Evolutionary conservation across 2,888 invertebrate genomes (phyloP).

Genomic region (Pandemis cinnamomeana): DNA sequence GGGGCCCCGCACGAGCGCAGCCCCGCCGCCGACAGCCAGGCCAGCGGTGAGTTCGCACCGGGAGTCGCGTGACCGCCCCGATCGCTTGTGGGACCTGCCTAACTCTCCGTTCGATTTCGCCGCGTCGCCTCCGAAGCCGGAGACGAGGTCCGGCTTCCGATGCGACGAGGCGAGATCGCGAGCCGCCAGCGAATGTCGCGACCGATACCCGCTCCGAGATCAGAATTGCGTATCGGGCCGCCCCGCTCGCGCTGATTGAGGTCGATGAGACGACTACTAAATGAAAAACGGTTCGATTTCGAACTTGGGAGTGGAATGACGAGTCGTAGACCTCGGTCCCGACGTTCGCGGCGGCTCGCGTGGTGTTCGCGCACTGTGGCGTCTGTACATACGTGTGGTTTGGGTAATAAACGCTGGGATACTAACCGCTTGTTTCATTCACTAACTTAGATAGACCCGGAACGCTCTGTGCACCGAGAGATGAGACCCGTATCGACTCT

Average conservation of each 20-base stretch:
- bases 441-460: constrained; percentile 45
- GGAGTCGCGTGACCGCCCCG: constrained; percentile 6
- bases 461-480: constrained; percentile 1
- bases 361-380: not conserved
- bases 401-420: constrained; percentile 60
- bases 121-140: not conserved
- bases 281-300: too few species aligned
- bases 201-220: not conserved
- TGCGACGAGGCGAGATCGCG: not conserved
- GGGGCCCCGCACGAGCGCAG: too few species aligned
- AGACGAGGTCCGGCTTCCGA: too few species aligned
- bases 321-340: not conserved
- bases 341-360: constrained; percentile 30
- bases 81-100: not conserved
- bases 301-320: not conserved
- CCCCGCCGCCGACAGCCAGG: constrained; percentile 49
- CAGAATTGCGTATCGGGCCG: too few species aligned
- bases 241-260: too few species aligned
- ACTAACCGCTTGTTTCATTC: constrained; percentile 73
- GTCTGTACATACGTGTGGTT: constrained; percentile 28
- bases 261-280: too few species aligned
- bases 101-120: too few species aligned
- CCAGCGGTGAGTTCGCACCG: constrained; percentile 57
- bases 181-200: constrained; percentile 3
- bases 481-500: not conserved